Conservation (phyloP, 2,113 vertebrate species). For the Colossoma macropomum region DNA sequence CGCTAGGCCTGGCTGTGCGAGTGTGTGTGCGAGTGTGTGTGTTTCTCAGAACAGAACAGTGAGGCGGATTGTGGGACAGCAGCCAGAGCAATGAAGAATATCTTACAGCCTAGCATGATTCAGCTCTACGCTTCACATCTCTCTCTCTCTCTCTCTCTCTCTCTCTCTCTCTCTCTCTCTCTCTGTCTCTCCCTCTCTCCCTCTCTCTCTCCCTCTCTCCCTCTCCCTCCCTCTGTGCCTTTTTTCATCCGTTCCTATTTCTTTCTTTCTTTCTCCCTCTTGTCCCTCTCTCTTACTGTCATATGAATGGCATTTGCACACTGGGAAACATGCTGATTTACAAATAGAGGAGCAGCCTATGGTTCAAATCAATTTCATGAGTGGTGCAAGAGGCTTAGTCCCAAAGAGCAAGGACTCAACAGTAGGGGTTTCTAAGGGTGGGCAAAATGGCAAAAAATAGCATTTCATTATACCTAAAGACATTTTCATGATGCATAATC, state of each 20-base stretch:
- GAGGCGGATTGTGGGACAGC: slow-evolving; percentile 19
- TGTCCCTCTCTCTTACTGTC: not conserved
- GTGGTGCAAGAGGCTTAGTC: not conserved
- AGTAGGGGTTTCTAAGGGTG: not conserved
- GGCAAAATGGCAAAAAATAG: too few species aligned
- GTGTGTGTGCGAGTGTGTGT: slow-evolving; percentile 20
- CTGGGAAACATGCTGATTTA: not conserved
- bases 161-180: not conserved
- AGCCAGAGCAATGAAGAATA: slow-evolving; percentile 38
- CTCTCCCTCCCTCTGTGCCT: not conserved
- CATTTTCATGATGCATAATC: too few species aligned
- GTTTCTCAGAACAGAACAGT: slow-evolving; percentile 14
- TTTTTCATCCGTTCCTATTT: not conserved
- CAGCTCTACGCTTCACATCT: not conserved
- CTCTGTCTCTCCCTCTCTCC: not conserved
- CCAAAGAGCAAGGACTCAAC: not conserved
- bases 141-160: not conserved
- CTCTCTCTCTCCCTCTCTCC: not conserved
- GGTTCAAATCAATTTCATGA: not conserved
- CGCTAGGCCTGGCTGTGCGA: slow-evolving; percentile 22
- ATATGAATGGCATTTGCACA: not conserved
- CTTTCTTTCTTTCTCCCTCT: not conserved
- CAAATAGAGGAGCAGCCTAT: not conserved
- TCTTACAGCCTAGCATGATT: slow-evolving; percentile 23
- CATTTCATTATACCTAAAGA: too few species aligned